phyloP scores from a whole-genome alignment of 2,888 invertebrate species.

The Silvanus unidentatus region DNA sequence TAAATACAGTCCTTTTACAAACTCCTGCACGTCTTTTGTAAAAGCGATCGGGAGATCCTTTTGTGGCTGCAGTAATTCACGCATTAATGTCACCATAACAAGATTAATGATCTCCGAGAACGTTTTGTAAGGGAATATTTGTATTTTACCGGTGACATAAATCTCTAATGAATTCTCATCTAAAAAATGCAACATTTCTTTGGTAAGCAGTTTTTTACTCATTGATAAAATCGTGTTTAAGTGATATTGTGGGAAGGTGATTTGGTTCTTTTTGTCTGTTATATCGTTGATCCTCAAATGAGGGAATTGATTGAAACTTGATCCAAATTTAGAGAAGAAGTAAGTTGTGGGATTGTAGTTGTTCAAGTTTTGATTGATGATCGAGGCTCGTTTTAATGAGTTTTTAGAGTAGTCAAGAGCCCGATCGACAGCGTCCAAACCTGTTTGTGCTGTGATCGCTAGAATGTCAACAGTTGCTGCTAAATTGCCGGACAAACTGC shows the following conservation, averaged over 20 bases:
- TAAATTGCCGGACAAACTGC: slow-evolving; percentile 80
- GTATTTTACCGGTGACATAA: slow-evolving; percentile 62
- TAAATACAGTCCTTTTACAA: slow-evolving; percentile 63
- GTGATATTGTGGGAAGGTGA: slow-evolving; percentile 71
- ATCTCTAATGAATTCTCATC: slow-evolving; percentile 82
- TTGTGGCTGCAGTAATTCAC: slow-evolving; percentile 87
- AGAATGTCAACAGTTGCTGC: slow-evolving; percentile 56
- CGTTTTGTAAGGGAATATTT: slow-evolving; percentile 83
- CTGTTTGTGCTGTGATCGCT: not conserved
- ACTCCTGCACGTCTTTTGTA: slow-evolving; percentile 79
- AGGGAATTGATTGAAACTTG: slow-evolving; percentile 86
- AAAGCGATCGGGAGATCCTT: slow-evolving; percentile 84
- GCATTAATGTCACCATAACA: slow-evolving; percentile 83
- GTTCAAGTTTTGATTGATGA: slow-evolving; percentile 24
- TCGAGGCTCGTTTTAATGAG: slow-evolving; percentile 31
- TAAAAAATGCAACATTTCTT: slow-evolving; percentile 68
- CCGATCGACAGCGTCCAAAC: slow-evolving; percentile 34
- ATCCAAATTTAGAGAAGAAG: slow-evolving; percentile 88
- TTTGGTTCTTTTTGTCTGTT: slow-evolving; percentile 57
- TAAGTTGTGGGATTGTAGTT: slow-evolving; percentile 72
- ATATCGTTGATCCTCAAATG: slow-evolving; percentile 69
- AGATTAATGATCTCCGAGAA: slow-evolving; percentile 93
- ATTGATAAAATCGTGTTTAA: slow-evolving; percentile 71
- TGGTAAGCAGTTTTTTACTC: slow-evolving; percentile 79
- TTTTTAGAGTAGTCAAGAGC: slow-evolving; percentile 28